Conservation (phyloP, 2,888 invertebrate species). For the Cheilosia pagana region DNA sequence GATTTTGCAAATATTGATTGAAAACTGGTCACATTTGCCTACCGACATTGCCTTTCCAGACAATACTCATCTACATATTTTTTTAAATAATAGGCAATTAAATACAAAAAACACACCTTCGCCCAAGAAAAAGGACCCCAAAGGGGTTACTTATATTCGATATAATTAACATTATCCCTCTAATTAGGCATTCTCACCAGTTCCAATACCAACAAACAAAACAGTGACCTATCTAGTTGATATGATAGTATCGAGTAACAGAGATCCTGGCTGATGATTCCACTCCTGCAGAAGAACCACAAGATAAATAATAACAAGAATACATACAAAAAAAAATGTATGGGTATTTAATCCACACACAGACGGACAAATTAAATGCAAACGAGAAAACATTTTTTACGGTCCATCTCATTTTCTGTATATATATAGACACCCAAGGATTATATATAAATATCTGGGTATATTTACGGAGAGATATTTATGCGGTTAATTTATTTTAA, state of each 20-base stretch:
- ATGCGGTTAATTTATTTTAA: slow-evolving; percentile 68
- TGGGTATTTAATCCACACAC: slow-evolving; percentile 43
- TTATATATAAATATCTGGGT: neutral
- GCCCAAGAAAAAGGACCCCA: no score
- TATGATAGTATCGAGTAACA: slow-evolving; percentile 9
- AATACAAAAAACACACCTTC: no score
- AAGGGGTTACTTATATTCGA: slow-evolving; percentile 25
- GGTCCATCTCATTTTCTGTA: slow-evolving; percentile 47
- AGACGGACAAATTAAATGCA: slow-evolving; percentile 20
- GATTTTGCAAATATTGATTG: slow-evolving; percentile 32
- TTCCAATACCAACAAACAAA: slow-evolving; percentile 14
- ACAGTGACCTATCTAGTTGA: slow-evolving; percentile 6
- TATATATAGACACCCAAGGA: neutral
- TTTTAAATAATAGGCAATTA: no score
- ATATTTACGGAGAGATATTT: slow-evolving; percentile 52
- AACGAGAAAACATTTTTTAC: slow-evolving; percentile 43
- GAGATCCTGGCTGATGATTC: neutral
- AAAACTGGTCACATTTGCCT: slow-evolving; percentile 17
- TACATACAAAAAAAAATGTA: neutral
- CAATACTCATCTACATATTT: no score
- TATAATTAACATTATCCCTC: slow-evolving; percentile 65
- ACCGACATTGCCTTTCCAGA: no score
- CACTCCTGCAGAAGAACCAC: slow-evolving; percentile 19
- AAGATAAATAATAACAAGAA: slow-evolving; percentile 44
- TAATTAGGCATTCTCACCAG: slow-evolving; percentile 48